Conservation (phyloP, 35 echinoderm and acorn worm species). For the Apostichopus japonicus region DNA sequence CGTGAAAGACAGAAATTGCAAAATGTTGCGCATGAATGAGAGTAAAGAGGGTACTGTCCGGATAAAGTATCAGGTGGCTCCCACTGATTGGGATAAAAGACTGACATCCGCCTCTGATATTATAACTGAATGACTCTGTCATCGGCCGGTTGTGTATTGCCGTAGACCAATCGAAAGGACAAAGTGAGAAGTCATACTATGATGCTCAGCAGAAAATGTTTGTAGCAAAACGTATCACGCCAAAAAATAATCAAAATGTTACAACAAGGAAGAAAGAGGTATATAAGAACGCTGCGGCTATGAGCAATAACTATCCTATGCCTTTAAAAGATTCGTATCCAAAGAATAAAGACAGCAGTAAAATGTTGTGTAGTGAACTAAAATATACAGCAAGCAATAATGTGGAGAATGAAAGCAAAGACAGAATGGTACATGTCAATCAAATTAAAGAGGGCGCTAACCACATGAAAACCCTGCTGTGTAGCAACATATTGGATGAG, state of each 20-base stretch:
- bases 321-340: too few relatives aligned
- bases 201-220: too few relatives aligned
- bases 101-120: too few relatives aligned
- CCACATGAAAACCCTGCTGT: too few relatives aligned
- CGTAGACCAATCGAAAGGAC: neutral
- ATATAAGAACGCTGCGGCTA: too few relatives aligned
- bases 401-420: neutral
- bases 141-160: neutral
- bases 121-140: neutral
- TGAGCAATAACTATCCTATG: too few relatives aligned
- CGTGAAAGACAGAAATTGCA: too few relatives aligned
- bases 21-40: too few relatives aligned
- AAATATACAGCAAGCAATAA: neutral
- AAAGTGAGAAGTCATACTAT: neutral
- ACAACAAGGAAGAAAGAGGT: too few relatives aligned
- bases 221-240: too few relatives aligned
- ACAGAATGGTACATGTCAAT: neutral
- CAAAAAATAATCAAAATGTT: neutral
- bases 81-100: neutral
- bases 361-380: neutral
- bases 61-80: neutral
- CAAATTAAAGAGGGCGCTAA: neutral
- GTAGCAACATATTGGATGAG: too few relatives aligned
- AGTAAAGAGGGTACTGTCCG: neutral
- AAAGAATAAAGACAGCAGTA: neutral